Evolutionary conservation across 2,113 vertebrate genomes (phyloP).

Genomic region (Prionailurus bengalensis): DNA sequence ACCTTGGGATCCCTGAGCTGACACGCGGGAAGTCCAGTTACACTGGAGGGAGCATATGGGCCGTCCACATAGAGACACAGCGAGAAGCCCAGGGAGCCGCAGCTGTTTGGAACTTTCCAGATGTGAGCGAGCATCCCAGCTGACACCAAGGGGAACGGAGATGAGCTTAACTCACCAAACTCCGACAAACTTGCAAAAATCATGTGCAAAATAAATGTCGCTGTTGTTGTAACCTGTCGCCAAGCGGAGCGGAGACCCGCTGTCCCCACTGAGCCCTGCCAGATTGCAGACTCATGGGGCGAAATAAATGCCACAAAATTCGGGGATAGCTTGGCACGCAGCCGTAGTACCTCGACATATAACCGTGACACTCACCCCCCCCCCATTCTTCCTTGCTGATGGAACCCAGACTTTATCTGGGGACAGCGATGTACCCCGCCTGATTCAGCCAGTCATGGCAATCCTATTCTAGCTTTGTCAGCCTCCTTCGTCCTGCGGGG

Average conservation of each 20-base stretch:
- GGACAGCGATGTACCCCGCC: too few relatives aligned
- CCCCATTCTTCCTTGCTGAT: not conserved
- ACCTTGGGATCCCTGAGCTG: not conserved
- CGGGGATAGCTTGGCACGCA: not conserved
- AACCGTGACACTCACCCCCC: fast-evolving
- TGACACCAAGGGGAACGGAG: not conserved
- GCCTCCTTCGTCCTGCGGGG: not conserved
- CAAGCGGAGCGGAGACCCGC: not conserved
- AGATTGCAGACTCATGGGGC: not conserved
- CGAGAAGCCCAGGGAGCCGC: not conserved
- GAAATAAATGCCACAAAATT: not conserved
- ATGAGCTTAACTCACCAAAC: not conserved
- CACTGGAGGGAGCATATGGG: not conserved
- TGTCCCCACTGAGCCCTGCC: not conserved
- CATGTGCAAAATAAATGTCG: not conserved
- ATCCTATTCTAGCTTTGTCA: not conserved
- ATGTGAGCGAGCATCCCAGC: not conserved
- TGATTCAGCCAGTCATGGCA: not conserved
- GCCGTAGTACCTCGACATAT: not conserved
- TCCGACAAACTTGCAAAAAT: not conserved
- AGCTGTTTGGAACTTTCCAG: not conserved
- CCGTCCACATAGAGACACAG: not conserved
- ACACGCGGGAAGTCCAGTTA: not conserved
- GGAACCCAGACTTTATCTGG: not conserved
- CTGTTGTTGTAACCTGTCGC: not conserved